Percentiles rank a stretch among this genome's conserved stretches.
Conservation (phyloP, 1,140 invertebrate genomes). For the Apis laboriosa region DNA sequence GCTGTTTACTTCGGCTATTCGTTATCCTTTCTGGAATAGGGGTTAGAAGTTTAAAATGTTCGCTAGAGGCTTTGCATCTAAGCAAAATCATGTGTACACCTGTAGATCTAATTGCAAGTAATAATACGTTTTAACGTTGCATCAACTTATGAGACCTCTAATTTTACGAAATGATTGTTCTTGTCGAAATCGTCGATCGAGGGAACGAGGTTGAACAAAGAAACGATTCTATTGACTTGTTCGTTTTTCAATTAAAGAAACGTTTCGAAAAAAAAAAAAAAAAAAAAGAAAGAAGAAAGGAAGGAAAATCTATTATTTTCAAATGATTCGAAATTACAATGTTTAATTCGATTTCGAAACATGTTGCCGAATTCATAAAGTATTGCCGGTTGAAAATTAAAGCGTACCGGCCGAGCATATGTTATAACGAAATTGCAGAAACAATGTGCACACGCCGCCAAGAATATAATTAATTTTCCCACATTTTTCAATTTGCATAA, state of each 20-base stretch:
- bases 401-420: not conserved
- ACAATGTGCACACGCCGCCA: not conserved
- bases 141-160: no score
- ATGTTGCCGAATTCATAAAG: not conserved
- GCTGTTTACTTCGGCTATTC: not conserved
- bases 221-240: not conserved
- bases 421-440: not conserved
- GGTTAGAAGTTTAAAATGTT: not conserved
- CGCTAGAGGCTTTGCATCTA: not conserved
- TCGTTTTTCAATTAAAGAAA: not conserved
- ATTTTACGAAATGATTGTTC: no score
- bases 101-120: not conserved
- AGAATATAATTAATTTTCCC: not conserved
- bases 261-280: not conserved
- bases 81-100: not conserved
- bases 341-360: not conserved
- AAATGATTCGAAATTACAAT: not conserved
- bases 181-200: not conserved
- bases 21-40: not conserved
- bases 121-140: not conserved
- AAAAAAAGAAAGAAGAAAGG: no score
- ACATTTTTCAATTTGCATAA: not conserved
- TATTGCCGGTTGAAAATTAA: not conserved
- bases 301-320: no score
- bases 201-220: not conserved